Percentiles rank a stretch among this genome's conserved stretches.
These are phyloP conservation scores for Sylvia atricapilla DNA, from an alignment of 2,113 vertebrate genomes.

Conservation along the genomic window DNA sequence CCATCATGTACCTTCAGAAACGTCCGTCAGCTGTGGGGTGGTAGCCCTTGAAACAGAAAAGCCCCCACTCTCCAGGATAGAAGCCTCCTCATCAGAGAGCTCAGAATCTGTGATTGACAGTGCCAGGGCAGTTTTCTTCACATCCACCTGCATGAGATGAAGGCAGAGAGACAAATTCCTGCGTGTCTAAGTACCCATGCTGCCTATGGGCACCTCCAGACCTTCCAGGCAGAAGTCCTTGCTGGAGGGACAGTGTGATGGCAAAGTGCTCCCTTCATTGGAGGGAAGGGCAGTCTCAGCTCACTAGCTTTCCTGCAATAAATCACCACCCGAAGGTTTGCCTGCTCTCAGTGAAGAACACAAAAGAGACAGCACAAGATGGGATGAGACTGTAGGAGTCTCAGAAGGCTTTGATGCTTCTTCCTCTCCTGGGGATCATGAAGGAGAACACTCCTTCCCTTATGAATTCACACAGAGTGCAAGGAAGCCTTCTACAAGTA, in stretches of 20 bases:
- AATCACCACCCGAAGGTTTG: background rate
- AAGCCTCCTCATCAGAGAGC: constrained; percentile 95
- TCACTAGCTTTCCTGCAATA: background rate
- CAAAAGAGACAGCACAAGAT: background rate
- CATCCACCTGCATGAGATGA: constrained; percentile 76
- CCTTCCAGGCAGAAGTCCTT: background rate
- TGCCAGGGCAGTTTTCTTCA: constrained; percentile 91
- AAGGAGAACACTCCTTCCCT: background rate
- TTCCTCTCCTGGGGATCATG: background rate
- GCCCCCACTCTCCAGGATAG: constrained; percentile 95
- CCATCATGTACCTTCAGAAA: constrained; percentile 88
- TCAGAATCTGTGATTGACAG: constrained; percentile 98
- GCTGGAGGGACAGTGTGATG: background rate
- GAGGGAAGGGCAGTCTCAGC: background rate
- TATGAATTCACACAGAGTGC: background rate
- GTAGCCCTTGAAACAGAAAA: constrained; percentile 97
- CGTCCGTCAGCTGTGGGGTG: constrained; percentile 90
- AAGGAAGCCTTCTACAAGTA: background rate
- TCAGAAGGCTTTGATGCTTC: background rate
- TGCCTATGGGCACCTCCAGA: background rate
- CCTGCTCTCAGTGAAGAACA: background rate
- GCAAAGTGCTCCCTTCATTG: background rate
- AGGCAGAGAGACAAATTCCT: background rate
- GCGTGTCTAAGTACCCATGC: background rate
- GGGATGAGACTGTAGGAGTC: background rate